These are phyloP conservation scores for Strigamia transsilvanica DNA, from an alignment of 2,888 invertebrate species.

Conservation along the genomic window DNA sequence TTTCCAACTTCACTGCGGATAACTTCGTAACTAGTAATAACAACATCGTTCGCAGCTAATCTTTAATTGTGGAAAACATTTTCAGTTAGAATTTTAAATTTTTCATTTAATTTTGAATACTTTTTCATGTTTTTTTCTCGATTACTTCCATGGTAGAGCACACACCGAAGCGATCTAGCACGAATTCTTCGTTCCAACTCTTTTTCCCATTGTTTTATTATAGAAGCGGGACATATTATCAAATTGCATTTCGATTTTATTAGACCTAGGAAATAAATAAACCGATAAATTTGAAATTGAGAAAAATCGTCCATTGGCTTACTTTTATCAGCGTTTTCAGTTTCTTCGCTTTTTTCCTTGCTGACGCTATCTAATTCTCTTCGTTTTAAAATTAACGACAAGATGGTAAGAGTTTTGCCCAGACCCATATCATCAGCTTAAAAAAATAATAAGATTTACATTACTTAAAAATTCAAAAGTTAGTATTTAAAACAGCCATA, in stretches of 20 bases:
- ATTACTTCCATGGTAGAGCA: conserved; percentile 82
- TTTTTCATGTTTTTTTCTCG: conserved; percentile 68
- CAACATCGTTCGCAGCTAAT: conserved; percentile 78
- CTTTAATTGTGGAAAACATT: conserved; percentile 60
- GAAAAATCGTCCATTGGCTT: neutral
- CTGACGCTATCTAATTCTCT: neutral
- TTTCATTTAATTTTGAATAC: neutral
- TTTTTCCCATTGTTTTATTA: conserved; percentile 87
- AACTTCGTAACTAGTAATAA: conserved; percentile 88
- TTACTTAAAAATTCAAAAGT: neutral
- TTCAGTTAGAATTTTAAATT: conserved; percentile 43
- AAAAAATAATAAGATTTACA: conserved; percentile 52
- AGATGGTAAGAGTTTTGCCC: conserved; percentile 85
- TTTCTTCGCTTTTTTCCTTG: conserved; percentile 58
- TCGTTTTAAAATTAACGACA: conserved; percentile 73
- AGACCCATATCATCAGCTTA: conserved; percentile 82
- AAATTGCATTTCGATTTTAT: conserved; percentile 72
- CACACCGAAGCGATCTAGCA: conserved; percentile 71
- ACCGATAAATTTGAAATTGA: conserved; percentile 46
- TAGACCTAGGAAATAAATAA: conserved; percentile 52
- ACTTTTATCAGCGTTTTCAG: neutral
- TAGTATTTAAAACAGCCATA: conserved; percentile 61
- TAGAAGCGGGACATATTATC: conserved; percentile 91
- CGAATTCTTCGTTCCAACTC: conserved; percentile 76
- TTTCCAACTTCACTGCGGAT: conserved; percentile 64